Base-by-base conservation (phyloP, 2,888 invertebrate genomes). In the Myopa tessellatipennis region DNA sequence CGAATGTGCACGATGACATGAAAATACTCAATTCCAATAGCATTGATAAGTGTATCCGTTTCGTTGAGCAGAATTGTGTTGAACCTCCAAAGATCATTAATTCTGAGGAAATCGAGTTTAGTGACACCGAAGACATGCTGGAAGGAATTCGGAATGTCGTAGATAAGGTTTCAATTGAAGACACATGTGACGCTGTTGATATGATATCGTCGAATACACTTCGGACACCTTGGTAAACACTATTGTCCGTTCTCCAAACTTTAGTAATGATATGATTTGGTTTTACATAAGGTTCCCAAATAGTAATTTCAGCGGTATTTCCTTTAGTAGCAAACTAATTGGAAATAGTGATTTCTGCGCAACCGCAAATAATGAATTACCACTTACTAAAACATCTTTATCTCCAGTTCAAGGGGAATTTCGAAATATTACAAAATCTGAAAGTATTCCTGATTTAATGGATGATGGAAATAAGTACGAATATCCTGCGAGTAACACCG, bases 81-180 rank as follows among this genome's bases (percentile, higher is more conserved):
- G 63, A 72, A 1, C 52, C 79, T 8, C 73, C 79, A 40, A 79
- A 77, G 4, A 69, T 77, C 60, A 73, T 71, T 60, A 82, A 83
- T 2, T 82, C 81, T 0, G 85, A 90, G 88, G 88, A 88, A 74
- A 87, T 91, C 90, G 96, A 96, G 87, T 96, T 96, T 87, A 95
- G 95, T 82, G 96, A 95, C 84, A 93, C 95, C 0, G 96, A 96
- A 87, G 96, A 96, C 88, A 91, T 96, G 88, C 94, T 96, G 92
- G 95, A 94, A 84, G 95, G 95, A 69, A 95, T 96, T 83, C 92
- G 95, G 82, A 94, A 94, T 82, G 93, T 94, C 16, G 95, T 95
- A 81, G 92, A 92, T 83, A 92, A 90, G 60, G 91, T 89, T 0
- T 88, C 89, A 4, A 87, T 89, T 12, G 89, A 88, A 63, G 90